Evolutionary conservation across 2,888 invertebrate species (phyloP), one percentile per base, ranked within the genome.

Genomic region (Choristoneura rosaceana): DNA sequence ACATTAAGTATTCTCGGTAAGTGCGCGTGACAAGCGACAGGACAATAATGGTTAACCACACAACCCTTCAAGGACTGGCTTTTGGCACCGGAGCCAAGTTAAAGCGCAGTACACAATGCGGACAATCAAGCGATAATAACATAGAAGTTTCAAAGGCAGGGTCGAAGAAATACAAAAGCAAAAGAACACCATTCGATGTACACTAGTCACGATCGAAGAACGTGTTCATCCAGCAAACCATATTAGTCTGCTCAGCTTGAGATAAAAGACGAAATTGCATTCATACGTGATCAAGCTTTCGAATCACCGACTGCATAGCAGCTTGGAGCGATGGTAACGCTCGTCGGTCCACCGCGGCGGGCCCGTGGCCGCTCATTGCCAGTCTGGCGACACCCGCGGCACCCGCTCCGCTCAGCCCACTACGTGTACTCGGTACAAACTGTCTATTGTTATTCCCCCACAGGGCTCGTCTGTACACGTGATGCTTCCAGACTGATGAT

Each of bases 341-440:
- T 50, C 17, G 4, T 65, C 38, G 2, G 34, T 15, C 33, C 34
- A 33, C 38, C 14, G 60, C 47, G 61, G 47, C 50, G 50, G 59
- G 47, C 64, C 47, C 50, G 64, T 64, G 65, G 52, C 41, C 70
- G 45, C 70, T 73, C 74, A 77, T 79, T 77, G 74, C 17, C 70
- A 79, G 79, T 78, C 77, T 52, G 65, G 69, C 71, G 66, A 69
- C 77, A 71, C 75, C 74, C 80, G 38, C 74, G 76, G 67, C 77
- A 71, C 75, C 74, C 80, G 38, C 74, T 75, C 78, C 80, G 82
- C 78, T 79, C 76, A 68, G 70, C 76, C 77, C 70, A 74, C 78
- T 82, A 90, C 90, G 89, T 88, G 90, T 77, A 81, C 76, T 77
- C 80, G 75, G 83, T 88, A 84, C 84, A 80, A 86, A 89, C 80